Base-by-base conservation (phyloP, 1,140 invertebrate genomes). In the Sycobia sp. region DNA sequence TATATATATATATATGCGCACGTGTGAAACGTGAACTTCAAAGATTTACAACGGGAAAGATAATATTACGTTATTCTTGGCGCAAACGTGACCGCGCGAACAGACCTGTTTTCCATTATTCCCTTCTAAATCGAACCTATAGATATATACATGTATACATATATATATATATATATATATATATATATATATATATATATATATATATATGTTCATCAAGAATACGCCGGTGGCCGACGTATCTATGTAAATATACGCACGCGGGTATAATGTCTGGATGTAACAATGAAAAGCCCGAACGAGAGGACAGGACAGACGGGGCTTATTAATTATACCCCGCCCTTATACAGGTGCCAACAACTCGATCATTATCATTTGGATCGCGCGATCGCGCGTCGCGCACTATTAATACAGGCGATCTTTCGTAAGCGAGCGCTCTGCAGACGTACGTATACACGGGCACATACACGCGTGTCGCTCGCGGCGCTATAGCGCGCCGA, bases 261-360 rank as follows among this genome's bases (percentile, higher is more conserved):
- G 14, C 23, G 44, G 2, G 13, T 16, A 41, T 8, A 49, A n/a
- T 16, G 4, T 29, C 27, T 49, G 2, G 25, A 4, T 10, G 13
- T 46, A 11, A 29, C 16, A 41, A 36, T 46, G 14, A 34, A 56
- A 46, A 46, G 11, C 10, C 23, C 41, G 22, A 25, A 1, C n/a
- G n/a, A n/a, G n/a, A n/a, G 27, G 32, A 14, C 44, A 14, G 8
- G 13, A 25, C 1, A 3, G 20, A 13, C 16, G 9, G 11, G 68
- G 63, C 66, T 67, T 73, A 77, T 80, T 81, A 81, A 80, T 80
- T 79, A 78, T 75, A 71, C 67, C 66, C 67, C 71, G 65, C n/a
- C n/a, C n/a, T n/a, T 77, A 75, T 71, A 75, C 78, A 80, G 76
- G 77, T 80, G 78, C 75, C 78, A 80, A 81, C 78, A 81, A 78